These are phyloP conservation scores for Cladopsammia gracilis DNA, from an alignment of 64 coral and sea anemone species.

Conservation along the genomic window DNA sequence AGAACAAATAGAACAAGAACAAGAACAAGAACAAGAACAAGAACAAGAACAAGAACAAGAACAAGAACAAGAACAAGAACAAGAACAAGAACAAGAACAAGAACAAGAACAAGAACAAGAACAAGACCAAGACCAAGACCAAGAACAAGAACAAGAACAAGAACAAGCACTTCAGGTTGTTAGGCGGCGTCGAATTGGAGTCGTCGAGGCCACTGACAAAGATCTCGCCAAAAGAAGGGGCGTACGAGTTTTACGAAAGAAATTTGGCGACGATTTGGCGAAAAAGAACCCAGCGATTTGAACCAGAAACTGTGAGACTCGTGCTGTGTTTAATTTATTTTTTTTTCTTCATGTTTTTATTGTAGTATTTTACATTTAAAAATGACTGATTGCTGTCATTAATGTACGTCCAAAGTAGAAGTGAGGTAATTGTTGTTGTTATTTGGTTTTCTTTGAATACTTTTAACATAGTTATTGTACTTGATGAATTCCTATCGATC, in stretches of 20 bases:
- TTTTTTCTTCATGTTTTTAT: too few relatives aligned
- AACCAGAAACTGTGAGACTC: background rate
- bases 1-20: too few relatives aligned
- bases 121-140: background rate
- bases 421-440: too few relatives aligned
- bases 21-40: background rate
- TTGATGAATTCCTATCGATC: too few relatives aligned
- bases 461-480: too few relatives aligned
- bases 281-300: background rate
- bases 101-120: background rate
- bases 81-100: background rate
- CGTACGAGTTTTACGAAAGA: background rate
- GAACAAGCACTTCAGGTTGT: background rate
- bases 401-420: too few relatives aligned
- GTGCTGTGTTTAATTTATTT: too few relatives aligned
- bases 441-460: too few relatives aligned
- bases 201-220: background rate
- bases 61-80: background rate
- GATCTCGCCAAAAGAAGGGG: background rate
- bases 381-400: too few relatives aligned
- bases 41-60: background rate
- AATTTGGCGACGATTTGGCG: background rate
- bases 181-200: background rate
- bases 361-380: too few relatives aligned
- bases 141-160: too few relatives aligned